Evolutionary conservation across 2,797 vertebrate species (phyloP).

Genomic region (Phataginus tetradactyla): DNA sequence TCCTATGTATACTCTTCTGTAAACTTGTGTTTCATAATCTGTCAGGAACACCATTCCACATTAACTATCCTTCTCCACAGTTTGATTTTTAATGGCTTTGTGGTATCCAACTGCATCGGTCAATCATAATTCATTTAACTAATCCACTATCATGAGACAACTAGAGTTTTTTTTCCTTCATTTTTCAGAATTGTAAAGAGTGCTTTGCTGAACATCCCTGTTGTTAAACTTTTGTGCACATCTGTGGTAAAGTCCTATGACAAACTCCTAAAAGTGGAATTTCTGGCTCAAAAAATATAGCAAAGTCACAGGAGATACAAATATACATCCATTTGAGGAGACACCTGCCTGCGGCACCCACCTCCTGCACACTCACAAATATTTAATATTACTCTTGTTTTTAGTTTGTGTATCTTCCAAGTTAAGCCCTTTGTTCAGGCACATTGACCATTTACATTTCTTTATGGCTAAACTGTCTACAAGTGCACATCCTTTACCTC

Average conservation of each 20-base stretch:
- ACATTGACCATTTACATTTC: constrained; percentile 31
- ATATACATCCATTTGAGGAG: neutral
- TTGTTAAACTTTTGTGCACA: neutral
- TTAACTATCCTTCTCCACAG: neutral
- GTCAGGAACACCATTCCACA: neutral
- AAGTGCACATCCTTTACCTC: neutral
- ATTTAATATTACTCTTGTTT: neutral
- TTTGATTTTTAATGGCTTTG: constrained; percentile 32
- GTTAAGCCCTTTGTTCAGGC: neutral
- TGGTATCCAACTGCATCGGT: neutral
- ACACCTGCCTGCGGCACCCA: neutral
- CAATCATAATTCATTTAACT: constrained; percentile 39
- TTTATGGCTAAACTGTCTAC: constrained; percentile 25
- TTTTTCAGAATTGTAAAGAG: constrained; percentile 20
- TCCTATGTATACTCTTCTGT: neutral
- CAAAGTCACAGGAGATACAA: neutral
- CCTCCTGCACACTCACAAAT: constrained; percentile 18
- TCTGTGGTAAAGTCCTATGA: neutral
- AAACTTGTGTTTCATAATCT: neutral
- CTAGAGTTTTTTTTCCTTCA: neutral
- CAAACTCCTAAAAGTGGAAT: neutral
- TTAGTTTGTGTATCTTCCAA: constrained; percentile 27
- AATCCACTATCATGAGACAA: neutral
- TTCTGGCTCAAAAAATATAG: neutral
- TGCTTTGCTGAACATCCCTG: neutral